Percentiles rank a stretch among this genome's conserved stretches.
These are phyloP conservation scores for Hipposideros armiger DNA, from an alignment of 2,113 vertebrate species.

Conservation along the genomic window DNA sequence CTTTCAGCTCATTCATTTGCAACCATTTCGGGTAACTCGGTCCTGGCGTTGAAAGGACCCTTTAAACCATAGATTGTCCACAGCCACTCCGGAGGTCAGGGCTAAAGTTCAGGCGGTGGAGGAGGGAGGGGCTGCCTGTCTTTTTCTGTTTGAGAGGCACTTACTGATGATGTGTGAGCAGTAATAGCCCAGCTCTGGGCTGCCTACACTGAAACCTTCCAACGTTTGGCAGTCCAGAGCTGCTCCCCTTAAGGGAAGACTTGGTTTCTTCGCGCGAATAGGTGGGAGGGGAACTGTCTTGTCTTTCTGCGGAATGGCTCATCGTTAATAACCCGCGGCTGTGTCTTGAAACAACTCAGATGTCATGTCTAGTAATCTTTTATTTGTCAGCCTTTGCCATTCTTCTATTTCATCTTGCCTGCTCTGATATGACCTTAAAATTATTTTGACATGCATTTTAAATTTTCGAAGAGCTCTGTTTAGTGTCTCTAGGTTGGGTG, in stretches of 20 bases:
- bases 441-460: neutral
- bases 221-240: neutral
- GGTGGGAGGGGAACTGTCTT: neutral
- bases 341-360: neutral
- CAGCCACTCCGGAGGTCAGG: conserved; percentile 2
- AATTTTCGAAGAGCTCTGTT: conserved; percentile 5
- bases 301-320: neutral
- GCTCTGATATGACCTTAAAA: neutral
- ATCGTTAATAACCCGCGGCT: neutral
- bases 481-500: neutral
- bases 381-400: neutral
- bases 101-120: conserved; percentile 54
- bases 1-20: conserved; percentile 59
- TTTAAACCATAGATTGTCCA: neutral
- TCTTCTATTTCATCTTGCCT: neutral
- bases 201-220: neutral
- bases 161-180: conserved; percentile 9
- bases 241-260: neutral
- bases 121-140: neutral
- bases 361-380: neutral
- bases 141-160: neutral
- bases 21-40: neutral
- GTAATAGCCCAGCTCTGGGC: neutral
- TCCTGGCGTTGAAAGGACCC: neutral
- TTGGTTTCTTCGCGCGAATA: neutral